These are phyloP conservation scores for Pachycephus smyrnensis DNA, from an alignment of 2,888 invertebrate species.

Conservation along the genomic window DNA sequence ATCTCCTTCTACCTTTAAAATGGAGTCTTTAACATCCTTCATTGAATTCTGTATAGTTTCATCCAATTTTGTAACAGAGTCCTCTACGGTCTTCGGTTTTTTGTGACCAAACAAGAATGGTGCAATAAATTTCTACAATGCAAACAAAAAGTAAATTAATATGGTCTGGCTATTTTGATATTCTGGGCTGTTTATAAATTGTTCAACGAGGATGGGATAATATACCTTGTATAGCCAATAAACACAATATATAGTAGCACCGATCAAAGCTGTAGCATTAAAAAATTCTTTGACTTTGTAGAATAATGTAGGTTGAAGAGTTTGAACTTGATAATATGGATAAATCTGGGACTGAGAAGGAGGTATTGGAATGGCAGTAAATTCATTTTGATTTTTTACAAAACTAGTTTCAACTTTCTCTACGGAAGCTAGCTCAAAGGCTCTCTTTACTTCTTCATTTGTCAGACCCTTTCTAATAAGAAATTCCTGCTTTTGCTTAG, in stretches of 20 bases:
- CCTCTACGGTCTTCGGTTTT: slow-evolving; percentile 75
- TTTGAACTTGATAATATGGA: slow-evolving; percentile 40
- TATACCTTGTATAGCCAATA: slow-evolving; percentile 86
- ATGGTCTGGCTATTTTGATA: not conserved
- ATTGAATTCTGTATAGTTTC: slow-evolving; percentile 74
- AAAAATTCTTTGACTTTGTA: slow-evolving; percentile 76
- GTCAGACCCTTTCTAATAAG: slow-evolving; percentile 82
- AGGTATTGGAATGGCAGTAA: slow-evolving; percentile 54
- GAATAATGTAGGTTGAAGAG: slow-evolving; percentile 65
- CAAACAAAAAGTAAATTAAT: not conserved
- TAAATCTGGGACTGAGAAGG: slow-evolving; percentile 37
- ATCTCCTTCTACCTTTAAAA: slow-evolving; percentile 76
- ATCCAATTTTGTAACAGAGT: slow-evolving; percentile 76
- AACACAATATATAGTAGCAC: slow-evolving; percentile 81
- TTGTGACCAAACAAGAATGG: slow-evolving; percentile 78
- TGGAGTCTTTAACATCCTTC: slow-evolving; percentile 73
- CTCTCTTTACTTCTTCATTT: slow-evolving; percentile 79
- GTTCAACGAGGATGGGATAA: not conserved
- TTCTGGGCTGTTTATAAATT: not conserved
- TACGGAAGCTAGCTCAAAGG: slow-evolving; percentile 74
- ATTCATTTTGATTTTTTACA: slow-evolving; percentile 36
- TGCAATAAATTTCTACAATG: slow-evolving; percentile 73
- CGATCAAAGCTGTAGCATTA: slow-evolving; percentile 79
- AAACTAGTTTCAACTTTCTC: slow-evolving; percentile 11
- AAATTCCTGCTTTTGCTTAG: slow-evolving; percentile 84